Percentiles rank a stretch among this genome's conserved stretches.
These are phyloP conservation scores for Platyscapa corneri DNA, from an alignment of 1,140 invertebrate species.

Conservation along the genomic window DNA sequence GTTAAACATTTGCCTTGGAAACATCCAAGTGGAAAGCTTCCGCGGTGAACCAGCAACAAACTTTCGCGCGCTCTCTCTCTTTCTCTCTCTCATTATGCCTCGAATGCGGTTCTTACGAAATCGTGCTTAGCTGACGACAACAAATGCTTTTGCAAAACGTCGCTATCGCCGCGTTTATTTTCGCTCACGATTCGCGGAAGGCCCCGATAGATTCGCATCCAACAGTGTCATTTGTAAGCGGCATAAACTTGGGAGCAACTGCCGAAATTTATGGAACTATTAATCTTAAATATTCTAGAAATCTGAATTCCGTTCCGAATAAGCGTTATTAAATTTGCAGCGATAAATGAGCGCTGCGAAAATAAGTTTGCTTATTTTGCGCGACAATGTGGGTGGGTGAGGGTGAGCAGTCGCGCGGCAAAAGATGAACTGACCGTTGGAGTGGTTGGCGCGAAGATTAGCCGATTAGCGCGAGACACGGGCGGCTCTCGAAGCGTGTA, in stretches of 20 bases:
- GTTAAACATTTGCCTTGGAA: slow-evolving; percentile 34
- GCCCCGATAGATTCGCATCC: neutral
- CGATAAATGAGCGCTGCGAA: too few relatives aligned
- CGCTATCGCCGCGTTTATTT: slow-evolving; percentile 1
- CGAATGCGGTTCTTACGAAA: neutral
- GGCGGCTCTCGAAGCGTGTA: neutral
- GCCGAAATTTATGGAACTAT: neutral
- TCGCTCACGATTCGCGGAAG: neutral
- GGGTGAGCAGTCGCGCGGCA: too few relatives aligned
- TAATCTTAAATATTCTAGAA: neutral
- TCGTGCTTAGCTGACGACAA: neutral
- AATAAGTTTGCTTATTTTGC: too few relatives aligned
- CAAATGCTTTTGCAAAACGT: neutral
- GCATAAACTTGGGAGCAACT: neutral
- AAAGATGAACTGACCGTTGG: neutral
- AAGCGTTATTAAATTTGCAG: too few relatives aligned
- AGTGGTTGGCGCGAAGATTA: too few relatives aligned
- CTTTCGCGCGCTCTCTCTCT: too few relatives aligned
- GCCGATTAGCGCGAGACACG: too few relatives aligned
- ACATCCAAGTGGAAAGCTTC: neutral
- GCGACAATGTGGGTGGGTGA: too few relatives aligned
- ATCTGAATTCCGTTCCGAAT: too few relatives aligned
- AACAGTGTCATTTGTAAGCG: neutral
- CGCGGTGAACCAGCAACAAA: neutral
- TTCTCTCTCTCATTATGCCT: too few relatives aligned